phyloP scores from a whole-genome alignment of 1,140 invertebrate genomes.

The Aphelinus certus region DNA sequence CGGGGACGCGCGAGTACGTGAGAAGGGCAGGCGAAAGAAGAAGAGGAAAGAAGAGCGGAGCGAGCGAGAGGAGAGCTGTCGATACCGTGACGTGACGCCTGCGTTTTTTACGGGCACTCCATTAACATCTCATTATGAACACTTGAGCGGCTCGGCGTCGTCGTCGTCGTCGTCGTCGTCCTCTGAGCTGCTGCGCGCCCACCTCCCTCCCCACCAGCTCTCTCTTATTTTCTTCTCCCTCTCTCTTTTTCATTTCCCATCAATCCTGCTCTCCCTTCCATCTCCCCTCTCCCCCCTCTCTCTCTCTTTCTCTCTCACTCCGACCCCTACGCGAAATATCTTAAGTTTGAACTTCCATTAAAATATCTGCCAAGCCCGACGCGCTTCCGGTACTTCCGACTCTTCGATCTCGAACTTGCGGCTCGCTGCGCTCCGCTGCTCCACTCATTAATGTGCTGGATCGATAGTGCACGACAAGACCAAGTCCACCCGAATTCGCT shows the following conservation, averaged over 20 bases:
- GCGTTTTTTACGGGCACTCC: constrained; percentile 58
- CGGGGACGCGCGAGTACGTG: background rate
- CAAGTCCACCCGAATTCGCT: background rate
- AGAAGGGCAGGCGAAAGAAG: constrained; percentile 4
- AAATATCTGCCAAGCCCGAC: constrained; percentile 57
- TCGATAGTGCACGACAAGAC: background rate
- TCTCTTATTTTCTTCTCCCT: background rate
- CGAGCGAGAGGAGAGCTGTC: constrained; percentile 47
- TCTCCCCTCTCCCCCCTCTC: constrained; percentile 6
- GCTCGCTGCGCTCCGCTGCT: background rate
- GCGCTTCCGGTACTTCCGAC: constrained; percentile 38
- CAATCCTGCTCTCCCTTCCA: constrained; percentile 30
- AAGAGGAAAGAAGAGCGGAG: constrained; percentile 18
- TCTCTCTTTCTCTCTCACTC: constrained; percentile 1
- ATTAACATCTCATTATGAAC: constrained; percentile 65
- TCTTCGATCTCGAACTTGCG: constrained; percentile 9
- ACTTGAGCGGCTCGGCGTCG: constrained; percentile 48
- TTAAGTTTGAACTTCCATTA: constrained; percentile 63
- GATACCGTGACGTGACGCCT: constrained; percentile 58
- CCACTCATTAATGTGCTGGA: constrained; percentile 22
- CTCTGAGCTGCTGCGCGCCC: background rate
- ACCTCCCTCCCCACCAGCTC: background rate
- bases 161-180: constrained; percentile 21
- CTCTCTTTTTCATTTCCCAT: constrained; percentile 11
- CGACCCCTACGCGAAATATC: constrained; percentile 52